Percentiles rank a stretch among this genome's conserved stretches.
These are phyloP conservation scores for Lapara coniferarum DNA, from an alignment of 2,888 invertebrate genomes.

Conservation along the genomic window DNA sequence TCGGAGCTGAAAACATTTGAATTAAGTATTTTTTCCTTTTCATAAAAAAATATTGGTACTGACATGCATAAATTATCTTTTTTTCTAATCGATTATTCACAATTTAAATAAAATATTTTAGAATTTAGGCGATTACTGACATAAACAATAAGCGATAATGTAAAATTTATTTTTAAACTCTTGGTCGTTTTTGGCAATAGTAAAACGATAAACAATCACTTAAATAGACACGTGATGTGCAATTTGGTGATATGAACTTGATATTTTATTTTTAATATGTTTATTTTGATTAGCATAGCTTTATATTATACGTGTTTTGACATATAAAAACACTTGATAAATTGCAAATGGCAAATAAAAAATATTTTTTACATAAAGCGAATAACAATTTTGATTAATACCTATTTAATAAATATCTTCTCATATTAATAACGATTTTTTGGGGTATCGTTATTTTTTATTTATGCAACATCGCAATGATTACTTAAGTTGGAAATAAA, in stretches of 20 bases:
- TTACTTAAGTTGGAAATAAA: too few species aligned
- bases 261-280: not conserved
- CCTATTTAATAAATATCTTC: not conserved
- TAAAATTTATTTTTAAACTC: not conserved
- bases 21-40: too few species aligned
- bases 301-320: conserved; percentile 12
- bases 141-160: not conserved
- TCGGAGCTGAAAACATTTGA: too few species aligned
- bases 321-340: conserved; percentile 6
- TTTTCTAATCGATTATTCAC: too few species aligned
- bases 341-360: not conserved
- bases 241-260: not conserved
- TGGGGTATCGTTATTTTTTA: not conserved
- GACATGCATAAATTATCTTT: too few species aligned
- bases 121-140: not conserved
- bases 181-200: not conserved
- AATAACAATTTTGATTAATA: not conserved
- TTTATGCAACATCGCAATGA: not conserved
- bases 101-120: too few species aligned
- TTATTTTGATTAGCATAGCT: conserved; percentile 21
- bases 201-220: not conserved
- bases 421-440: not conserved
- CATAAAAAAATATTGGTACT: too few species aligned
- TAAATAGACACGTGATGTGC: not conserved
- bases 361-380: not conserved